Base-by-base conservation (phyloP, 2,113 vertebrate genomes). In the Vulpes lagopus region DNA sequence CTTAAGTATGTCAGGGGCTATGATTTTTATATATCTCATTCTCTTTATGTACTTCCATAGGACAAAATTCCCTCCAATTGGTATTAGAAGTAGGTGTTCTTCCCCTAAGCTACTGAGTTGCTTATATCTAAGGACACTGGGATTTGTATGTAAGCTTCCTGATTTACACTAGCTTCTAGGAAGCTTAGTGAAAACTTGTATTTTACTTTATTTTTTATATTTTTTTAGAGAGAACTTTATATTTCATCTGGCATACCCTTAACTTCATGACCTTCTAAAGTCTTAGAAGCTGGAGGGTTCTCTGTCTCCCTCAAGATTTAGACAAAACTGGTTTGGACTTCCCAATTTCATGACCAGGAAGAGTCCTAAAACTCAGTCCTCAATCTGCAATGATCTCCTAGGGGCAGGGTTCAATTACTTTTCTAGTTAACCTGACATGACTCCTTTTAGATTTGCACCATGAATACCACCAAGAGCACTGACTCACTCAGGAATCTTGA, bases 31-130 rank as follows among this genome's bases (percentile, higher is more conserved):
- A 35, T 67, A 83, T 53, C 11, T 49, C 55, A 59, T 86, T 94
- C 12, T 11, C 38, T 83, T 67, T 57, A 62, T 43, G 23, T 25
- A 11, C 23, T 76, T 35, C 8, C 64, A 88, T 35, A 81, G 57
- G 51, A 71, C 27, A 96, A 62, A 96, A 93, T 80, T 35, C 49
- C 10, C 76, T 86, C 51, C 38, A 49, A 62, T 92, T 22, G 71
- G 20, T 30, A 38, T 49, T 30, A 74, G 9, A 82, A 96, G 25
- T 38, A 84, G 43, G 27, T 60, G 16, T 51, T 35, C 25, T 80
- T 95, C 19, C 22, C 2, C 27, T 65, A 16, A 88, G 25, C 17
- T 22, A 91, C 1, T 32, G 15, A 89, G 53, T 67, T 60, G 27
- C 82, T 87, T 80, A 19, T 38, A 82, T 60, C 57, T 92, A 89